A percentile compares a stretch with the other conserved stretches of the same genome.
These are phyloP conservation scores for Ochropleura plecta DNA, from an alignment of 2,888 invertebrate species.

Conservation along the genomic window DNA sequence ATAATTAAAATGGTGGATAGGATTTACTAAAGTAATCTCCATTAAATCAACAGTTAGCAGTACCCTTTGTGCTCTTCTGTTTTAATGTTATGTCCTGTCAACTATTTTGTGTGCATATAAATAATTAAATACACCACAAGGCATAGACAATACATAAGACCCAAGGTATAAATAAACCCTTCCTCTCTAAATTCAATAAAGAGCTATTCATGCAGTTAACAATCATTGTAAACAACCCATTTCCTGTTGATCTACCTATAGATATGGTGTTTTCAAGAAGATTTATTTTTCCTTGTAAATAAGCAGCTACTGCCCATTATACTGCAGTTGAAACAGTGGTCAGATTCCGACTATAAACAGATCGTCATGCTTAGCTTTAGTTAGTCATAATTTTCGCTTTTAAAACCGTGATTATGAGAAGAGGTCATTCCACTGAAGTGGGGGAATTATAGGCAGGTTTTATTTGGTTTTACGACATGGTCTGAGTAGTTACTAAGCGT, in stretches of 20 bases:
- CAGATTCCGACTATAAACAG: background rate
- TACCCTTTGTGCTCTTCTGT: too few species aligned
- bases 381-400: background rate
- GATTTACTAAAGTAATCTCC: too few species aligned
- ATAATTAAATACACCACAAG: too few species aligned
- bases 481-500: background rate
- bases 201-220: background rate
- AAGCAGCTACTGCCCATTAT: background rate
- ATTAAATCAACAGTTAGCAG: too few species aligned
- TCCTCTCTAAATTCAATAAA: background rate
- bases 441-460: background rate
- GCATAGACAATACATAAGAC: too few species aligned
- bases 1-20: too few species aligned
- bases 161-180: background rate
- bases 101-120: too few species aligned
- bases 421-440: background rate
- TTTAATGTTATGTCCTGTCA: too few species aligned
- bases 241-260: slow-evolving; percentile 1
- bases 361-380: background rate
- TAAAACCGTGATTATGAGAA: background rate
- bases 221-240: background rate
- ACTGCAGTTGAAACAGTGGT: background rate
- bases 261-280: background rate
- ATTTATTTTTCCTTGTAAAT: background rate
- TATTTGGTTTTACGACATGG: background rate